Evolutionary conservation across 2,888 invertebrate genomes (phyloP), one percentile per base, ranked within the genome.

Genomic region (Ectemnius lituratus): DNA sequence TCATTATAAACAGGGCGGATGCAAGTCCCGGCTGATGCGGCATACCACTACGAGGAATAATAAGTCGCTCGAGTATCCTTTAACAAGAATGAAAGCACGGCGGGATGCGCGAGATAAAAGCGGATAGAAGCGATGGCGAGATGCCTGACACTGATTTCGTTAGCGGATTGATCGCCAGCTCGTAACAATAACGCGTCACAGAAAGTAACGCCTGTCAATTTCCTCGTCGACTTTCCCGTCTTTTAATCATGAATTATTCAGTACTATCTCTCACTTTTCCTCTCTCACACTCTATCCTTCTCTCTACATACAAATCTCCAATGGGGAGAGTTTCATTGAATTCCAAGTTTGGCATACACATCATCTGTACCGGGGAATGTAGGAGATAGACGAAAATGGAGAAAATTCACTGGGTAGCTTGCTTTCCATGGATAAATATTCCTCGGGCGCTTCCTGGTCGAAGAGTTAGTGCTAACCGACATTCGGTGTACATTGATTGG

Each of bases 401-500:
- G 52, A 52, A 52, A 37, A 37, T 37, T 6, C 8, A 37, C 8
- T 8, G 11, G 5, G n/a, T 5, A 14, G 52, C n/a, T 52, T 14
- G 52, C 52, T 52, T 27, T 49, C 49, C 49, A 16, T 46, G 18
- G 13, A n/a, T 23, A 62, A 62, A 62, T 27, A 62, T 13, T 27
- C 62, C 61, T 14, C 11, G 13, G 27, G 27, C 49, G n/a, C 37
- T 23, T 47, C 46, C 59, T 45, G 57, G 28, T 5, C 45, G 23
- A 45, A 20, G 49, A 45, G 46, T 70, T 28, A 59, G 20, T 70
- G 49, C 58, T 73, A 69, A 64, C 65, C 47, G 66, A 67, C 63
- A 63, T 49, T 52, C 68, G 73, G 61, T 46, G 23, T 8, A 47
- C 72, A 69, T 74, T 85, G 85, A 87, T 87, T 87, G 85, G 82